Evolutionary conservation across 2,797 vertebrate species (phyloP), one percentile per base, ranked within the genome.

Genomic region (Propithecus deckenii): DNA sequence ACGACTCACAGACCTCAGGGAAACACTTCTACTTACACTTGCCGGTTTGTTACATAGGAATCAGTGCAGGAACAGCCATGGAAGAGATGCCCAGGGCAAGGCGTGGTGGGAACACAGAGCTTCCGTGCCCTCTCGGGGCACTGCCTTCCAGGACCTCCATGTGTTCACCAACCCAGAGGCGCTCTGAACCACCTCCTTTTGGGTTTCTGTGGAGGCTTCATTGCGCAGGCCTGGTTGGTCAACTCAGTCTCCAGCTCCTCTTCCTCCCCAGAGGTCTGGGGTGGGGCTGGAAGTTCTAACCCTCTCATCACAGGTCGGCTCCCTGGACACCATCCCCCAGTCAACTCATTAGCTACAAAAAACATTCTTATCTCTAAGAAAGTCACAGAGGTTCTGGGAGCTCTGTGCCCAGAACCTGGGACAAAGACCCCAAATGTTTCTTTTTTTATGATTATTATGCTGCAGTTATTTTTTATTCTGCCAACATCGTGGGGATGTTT

Each of bases 381-480:
- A 52, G 52, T 52, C 74, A 50, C 48, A 50, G 46, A 48, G 18
- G 46, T 32, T n/a, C n/a, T 65, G 4, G 32, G 46, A 48, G 10
- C 74, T 76, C 74, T 76, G 46, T 76, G 74, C 46, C 74, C n/a
- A 46, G 46, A 50, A 76, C 74, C 74, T 76, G 17, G 10, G 74
- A 76, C 20, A 13, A 52, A 50, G 18, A 57, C 22, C 32, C 46
- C 32, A n/a, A 50, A 52, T n/a, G 18, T 52, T 23, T 76, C 25
- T 8, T 43, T 14, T 74, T 30, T n/a, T 13, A 18, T 46, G 43
- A 76, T 65, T 17, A n/a, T 22, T 76, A n/a, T 48, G 48, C 48
- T 20, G 50, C 43, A 52, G 74, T 76, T 76, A 50, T 50, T 65
- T 65, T 63, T 65, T 65, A 30, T 65, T 65, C 15, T n/a, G 32